These are phyloP conservation scores for Mustelus asterias DNA, from an alignment of 2,113 vertebrate species.

Conservation along the genomic window DNA sequence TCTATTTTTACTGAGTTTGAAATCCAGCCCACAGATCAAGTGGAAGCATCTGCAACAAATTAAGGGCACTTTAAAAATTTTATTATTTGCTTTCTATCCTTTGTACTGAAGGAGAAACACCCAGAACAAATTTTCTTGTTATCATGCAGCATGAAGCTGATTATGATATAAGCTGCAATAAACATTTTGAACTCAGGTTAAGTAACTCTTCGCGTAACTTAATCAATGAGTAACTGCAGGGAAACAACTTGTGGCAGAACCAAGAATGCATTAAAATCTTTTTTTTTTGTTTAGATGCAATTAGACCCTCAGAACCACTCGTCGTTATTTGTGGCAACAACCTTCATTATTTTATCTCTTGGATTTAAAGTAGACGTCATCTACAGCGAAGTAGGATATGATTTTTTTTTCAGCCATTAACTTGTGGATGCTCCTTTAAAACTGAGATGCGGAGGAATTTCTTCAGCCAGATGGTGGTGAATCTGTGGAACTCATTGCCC, in stretches of 20 bases:
- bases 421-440: too few relatives aligned
- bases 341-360: neutral
- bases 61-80: neutral
- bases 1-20: constrained; percentile 19
- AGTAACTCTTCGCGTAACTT: constrained; percentile 62
- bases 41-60: constrained; percentile 19
- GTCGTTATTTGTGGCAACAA: neutral
- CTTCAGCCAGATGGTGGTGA: too few relatives aligned
- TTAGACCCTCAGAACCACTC: neutral
- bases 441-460: too few relatives aligned
- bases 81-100: neutral
- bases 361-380: neutral
- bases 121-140: constrained; percentile 44
- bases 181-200: constrained; percentile 67
- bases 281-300: neutral
- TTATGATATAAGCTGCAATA: constrained; percentile 59
- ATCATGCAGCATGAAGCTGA: constrained; percentile 47
- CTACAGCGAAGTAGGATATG: neutral
- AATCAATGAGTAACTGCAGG: constrained; percentile 67
- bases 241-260: constrained; percentile 40
- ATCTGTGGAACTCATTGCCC: too few relatives aligned
- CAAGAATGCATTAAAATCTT: neutral
- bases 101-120: neutral
- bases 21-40: constrained; percentile 8
- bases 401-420: neutral